Evolutionary conservation across 2,888 invertebrate genomes (phyloP), one percentile per base, ranked within the genome.

Genomic region (Amiota mariae): DNA sequence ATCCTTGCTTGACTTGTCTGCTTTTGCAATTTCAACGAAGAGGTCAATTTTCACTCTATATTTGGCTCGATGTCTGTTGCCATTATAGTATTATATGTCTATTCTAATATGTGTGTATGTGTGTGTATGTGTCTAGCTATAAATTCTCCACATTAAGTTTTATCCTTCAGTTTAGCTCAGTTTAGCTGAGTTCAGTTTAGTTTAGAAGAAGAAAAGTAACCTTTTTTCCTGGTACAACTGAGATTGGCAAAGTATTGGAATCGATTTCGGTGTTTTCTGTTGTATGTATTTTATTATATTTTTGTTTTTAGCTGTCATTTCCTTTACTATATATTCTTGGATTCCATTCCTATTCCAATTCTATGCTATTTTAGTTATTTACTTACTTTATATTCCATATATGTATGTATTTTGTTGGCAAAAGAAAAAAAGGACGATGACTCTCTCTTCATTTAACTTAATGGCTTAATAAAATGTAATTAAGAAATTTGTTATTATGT

Each of bases 401-500:
- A 36, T 36, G 36, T 36, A 36, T 36, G 3, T 24, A 24, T 36
- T 36, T 36, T 36, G 3, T 4, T 36, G 6, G 6, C 2, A 36
- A 36, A 36, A 6, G 36, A 2, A 4, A 36, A 36, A 2, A 6
- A 36, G 2, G 36, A 36, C 36, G 8, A 36, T 82, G 20, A 59
- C 20, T 20, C 11, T n/a, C n/a, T n/a, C n/a, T n/a, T n/a, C n/a
- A 20, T 11, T 84, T 84, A 84, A 84, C 36, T 85, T 85, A 84
- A 85, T 84, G 83, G 84, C 82, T 85, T 84, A 85, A 85, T 85
- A 80, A 80, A 81, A 79, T 70, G 81, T 84, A 84, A 84, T 84
- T 84, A 85, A 85, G 85, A 81, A 81, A 82, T 82, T 81, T 83
- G 85, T 36, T 24, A 63, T 63, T 63, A 36, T 63, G 24, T 63